Evolutionary conservation across 2,797 vertebrate genomes (phyloP).

Genomic region (Schizopygopsis pylzovi): DNA sequence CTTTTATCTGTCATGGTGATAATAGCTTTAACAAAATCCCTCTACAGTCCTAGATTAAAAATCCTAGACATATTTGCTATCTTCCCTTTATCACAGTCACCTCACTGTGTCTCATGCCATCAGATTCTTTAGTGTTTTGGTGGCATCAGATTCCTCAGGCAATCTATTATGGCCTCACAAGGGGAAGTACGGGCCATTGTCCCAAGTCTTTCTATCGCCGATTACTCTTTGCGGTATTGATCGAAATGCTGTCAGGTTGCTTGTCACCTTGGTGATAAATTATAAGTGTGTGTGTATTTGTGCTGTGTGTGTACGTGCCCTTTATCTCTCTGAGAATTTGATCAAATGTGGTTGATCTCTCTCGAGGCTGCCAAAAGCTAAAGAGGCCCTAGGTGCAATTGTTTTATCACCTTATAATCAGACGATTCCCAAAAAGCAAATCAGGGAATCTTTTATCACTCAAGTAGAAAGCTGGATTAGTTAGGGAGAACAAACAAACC

Average conservation of each 20-base stretch:
- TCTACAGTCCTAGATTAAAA: conserved; percentile 92
- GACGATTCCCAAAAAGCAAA: conserved; percentile 29
- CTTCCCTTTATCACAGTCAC: conserved; percentile 83
- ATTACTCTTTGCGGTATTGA: conserved; percentile 87
- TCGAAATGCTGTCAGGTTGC: conserved; percentile 74
- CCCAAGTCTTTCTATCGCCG: conserved; percentile 73
- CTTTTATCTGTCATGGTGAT: conserved; percentile 88
- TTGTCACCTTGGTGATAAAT: conserved; percentile 74
- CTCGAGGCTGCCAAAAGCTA: conserved; percentile 32
- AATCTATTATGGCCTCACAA: conserved; percentile 83
- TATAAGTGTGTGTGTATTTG: conserved; percentile 57
- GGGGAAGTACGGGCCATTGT: conserved; percentile 71
- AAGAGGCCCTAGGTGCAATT: conserved; percentile 38
- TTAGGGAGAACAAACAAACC: not conserved
- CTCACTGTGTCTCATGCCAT: conserved; percentile 79
- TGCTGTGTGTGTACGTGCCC: conserved; percentile 50
- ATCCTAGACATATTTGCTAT: conserved; percentile 85
- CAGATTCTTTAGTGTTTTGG: conserved; percentile 75
- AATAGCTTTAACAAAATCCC: conserved; percentile 93
- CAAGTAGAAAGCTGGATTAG: conserved; percentile 17
- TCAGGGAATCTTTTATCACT: conserved; percentile 33
- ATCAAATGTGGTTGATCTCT: conserved; percentile 47
- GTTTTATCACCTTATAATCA: conserved; percentile 43
- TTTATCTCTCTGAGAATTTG: conserved; percentile 44
- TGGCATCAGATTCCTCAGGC: conserved; percentile 68